Evolutionary conservation across 2,888 invertebrate species (phyloP), one percentile per base, ranked within the genome.

Genomic region (Antheraea yamamai): DNA sequence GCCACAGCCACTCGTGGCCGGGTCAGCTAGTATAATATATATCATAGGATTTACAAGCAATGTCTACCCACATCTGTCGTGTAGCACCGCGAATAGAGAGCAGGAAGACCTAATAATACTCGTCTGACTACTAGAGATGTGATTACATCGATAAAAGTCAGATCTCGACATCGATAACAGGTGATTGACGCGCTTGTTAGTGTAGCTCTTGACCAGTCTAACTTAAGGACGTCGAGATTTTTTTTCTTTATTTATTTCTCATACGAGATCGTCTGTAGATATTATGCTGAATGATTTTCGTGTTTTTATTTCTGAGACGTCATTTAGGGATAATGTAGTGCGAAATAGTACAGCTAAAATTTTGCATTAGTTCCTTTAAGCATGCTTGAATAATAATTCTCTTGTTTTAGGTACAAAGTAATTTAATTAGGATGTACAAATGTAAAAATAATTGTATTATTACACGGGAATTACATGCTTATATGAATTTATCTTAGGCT

Each of bases 81-180:
- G 88, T 89, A 88, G 85, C 87, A 80, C 81, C 80, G 81, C 87
- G 88, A 89, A 91, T 89, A 86, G 89, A 92, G 90, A 91, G 88
- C 92, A 92, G 91, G 93, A 93, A 93, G 92, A 92, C 92, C 92
- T 93, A 93, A 93, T 92, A 93, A 92, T 93, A 93, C 93, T 88
- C 86, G 92, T 91, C 92, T 90, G 87, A 87, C 81, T 64, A 79
- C 89, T 91, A 93, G 93, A 85, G 91, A 89, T 86, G 90, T 76
- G 77, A 76, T 75, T 81, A 80, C 78, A 83, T 87, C 87, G 88
- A 88, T 83, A 83, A 77, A 80, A 35, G 30, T 35, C 35, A n/a
- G 68, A 70, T 61, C 39, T 71, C 74, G 71, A 71, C 58, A 61
- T 61, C 74, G 74, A 71, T 74, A 58, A 26, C 20, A 3, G 39